Percentiles rank a stretch among this genome's conserved stretches.
Evolutionary conservation across 2,888 invertebrate species (phyloP).

Genomic region (Acronicta aceris): DNA sequence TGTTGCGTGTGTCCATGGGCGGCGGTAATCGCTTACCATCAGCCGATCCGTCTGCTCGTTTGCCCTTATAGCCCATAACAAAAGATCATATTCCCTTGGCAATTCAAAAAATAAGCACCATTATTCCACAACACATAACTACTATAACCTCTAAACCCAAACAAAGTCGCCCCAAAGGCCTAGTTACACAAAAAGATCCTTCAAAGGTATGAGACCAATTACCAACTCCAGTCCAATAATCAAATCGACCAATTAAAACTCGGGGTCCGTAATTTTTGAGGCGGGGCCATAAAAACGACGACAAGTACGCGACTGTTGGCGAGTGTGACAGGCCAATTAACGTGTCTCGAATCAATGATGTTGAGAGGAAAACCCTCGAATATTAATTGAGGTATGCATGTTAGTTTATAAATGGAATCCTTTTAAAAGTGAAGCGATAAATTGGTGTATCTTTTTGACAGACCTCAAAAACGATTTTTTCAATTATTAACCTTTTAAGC

Average conservation of each 20-base stretch:
- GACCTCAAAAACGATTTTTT: too few relatives aligned
- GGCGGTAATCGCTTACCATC: too few relatives aligned
- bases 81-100: too few relatives aligned
- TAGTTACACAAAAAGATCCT: conserved; percentile 29
- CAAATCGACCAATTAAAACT: conserved; percentile 56
- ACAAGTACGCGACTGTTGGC: conserved; percentile 20
- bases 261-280: conserved; percentile 38
- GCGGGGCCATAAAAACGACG: conserved; percentile 25
- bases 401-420: neutral
- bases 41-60: too few relatives aligned
- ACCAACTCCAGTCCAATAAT: conserved; percentile 54
- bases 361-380: conserved; percentile 7
- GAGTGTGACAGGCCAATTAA: conserved; percentile 43
- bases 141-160: neutral
- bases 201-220: conserved; percentile 55
- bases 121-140: neutral
- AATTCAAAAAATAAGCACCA: too few relatives aligned
- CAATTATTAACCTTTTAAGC: too few relatives aligned
- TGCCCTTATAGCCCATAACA: too few relatives aligned
- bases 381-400: conserved; percentile 23
- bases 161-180: conserved; percentile 2
- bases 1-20: too few relatives aligned
- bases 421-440: too few relatives aligned
- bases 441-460: neutral
- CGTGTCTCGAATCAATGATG: conserved; percentile 16